A percentile compares a stretch with the other conserved stretches of the same genome.
phyloP scores from a whole-genome alignment of 1,140 invertebrate species.

The Contarinia nasturtii region DNA sequence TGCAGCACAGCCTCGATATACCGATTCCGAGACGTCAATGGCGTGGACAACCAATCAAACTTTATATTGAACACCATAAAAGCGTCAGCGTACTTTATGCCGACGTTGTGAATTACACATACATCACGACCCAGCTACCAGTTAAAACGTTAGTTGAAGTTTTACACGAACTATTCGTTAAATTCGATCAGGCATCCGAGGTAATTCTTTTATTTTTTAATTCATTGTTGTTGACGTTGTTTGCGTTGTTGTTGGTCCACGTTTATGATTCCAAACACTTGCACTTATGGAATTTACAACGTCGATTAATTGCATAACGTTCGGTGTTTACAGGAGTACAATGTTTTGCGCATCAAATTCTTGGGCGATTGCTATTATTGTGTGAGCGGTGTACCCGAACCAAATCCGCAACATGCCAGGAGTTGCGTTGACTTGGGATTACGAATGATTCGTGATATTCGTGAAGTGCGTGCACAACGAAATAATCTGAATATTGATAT shows the following conservation, averaged over 20 bases:
- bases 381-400: conserved; percentile 69
- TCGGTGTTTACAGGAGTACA: conserved; percentile 31
- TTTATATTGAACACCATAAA: conserved; percentile 71
- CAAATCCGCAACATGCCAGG: conserved; percentile 58
- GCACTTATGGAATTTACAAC: neutral
- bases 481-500: conserved; percentile 74
- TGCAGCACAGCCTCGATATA: neutral
- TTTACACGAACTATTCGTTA: conserved; percentile 82
- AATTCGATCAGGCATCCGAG: conserved; percentile 83
- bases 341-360: conserved; percentile 73
- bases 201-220: conserved; percentile 22
- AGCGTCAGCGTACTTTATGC: conserved; percentile 89
- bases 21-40: neutral
- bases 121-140: conserved; percentile 61
- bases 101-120: conserved; percentile 91
- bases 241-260: neutral
- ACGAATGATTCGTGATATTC: conserved; percentile 82
- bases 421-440: conserved; percentile 75
- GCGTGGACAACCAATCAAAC: conserved; percentile 24
- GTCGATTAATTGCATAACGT: neutral
- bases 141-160: conserved; percentile 74
- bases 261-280: neutral
- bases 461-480: conserved; percentile 50
- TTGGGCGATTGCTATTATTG: conserved; percentile 88
- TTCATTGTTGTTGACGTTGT: no score